Percentiles rank a stretch among this genome's conserved stretches.
Conservation (phyloP, 2,797 vertebrate genomes). For the Scolopax bukidnonensis region DNA sequence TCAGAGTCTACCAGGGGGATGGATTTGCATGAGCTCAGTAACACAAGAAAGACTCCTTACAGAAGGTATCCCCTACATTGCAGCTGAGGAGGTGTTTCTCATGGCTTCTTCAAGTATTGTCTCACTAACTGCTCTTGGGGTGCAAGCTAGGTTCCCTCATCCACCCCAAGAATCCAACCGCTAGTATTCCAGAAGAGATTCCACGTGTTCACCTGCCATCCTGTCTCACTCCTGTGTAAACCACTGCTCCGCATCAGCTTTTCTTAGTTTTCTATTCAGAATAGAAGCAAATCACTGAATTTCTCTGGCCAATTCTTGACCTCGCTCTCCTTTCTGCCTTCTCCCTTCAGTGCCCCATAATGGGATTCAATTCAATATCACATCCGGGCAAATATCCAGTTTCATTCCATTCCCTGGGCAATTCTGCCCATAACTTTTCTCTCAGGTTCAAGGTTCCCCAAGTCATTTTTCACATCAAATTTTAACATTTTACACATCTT, state of each 20-base stretch:
- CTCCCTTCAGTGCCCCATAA: neutral
- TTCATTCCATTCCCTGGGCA: neutral
- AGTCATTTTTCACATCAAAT: neutral
- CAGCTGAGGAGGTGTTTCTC: neutral
- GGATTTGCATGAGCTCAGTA: neutral
- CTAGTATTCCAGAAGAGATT: neutral
- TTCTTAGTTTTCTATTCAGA: neutral
- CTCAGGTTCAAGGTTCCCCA: neutral
- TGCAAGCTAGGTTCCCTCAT: neutral
- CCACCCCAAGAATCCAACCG: neutral
- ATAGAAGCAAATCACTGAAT: neutral
- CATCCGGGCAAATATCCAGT: neutral
- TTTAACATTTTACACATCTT: neutral
- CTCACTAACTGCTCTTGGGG: neutral
- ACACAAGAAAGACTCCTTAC: neutral
- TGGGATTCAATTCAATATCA: neutral
- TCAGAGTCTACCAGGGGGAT: neutral
- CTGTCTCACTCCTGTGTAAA: neutral
- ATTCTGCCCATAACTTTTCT: neutral
- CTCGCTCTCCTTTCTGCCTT: neutral
- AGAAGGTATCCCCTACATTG: neutral
- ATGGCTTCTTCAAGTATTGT: neutral
- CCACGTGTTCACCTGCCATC: neutral
- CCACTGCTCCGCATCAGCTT: neutral
- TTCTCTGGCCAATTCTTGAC: neutral